phyloP scores from a whole-genome alignment of 2,797 vertebrate genomes.

The Halcyon chelicuti region DNA sequence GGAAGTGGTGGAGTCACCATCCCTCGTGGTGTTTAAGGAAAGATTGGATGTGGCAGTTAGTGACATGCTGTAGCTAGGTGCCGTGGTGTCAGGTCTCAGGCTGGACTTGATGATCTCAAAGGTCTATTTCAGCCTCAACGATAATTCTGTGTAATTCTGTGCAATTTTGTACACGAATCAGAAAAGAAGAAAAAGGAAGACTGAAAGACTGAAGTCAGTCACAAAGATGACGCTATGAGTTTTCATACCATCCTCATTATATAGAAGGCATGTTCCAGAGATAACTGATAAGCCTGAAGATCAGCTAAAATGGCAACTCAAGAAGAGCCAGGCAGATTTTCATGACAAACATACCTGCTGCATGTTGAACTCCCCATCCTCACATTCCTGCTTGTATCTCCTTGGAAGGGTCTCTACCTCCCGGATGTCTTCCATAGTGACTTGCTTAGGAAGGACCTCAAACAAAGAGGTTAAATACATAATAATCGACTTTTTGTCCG shows the following conservation, averaged over 20 bases:
- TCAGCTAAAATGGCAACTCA: not conserved
- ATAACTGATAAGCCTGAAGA: not conserved
- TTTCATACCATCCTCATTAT: not conserved
- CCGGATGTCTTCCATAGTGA: slow-evolving; percentile 94
- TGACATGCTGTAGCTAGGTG: too few relatives aligned
- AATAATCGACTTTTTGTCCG: slow-evolving; percentile 98
- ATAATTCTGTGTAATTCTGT: too few relatives aligned
- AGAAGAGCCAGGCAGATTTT: not conserved
- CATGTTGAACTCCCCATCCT: slow-evolving; percentile 74
- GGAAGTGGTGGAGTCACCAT: too few relatives aligned
- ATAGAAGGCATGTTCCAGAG: not conserved
- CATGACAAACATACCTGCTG: slow-evolving; percentile 76
- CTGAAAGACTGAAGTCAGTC: not conserved
- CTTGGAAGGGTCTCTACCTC: slow-evolving; percentile 96
- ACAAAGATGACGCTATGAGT: not conserved
- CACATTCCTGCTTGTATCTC: slow-evolving; percentile 88
- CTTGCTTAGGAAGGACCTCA: slow-evolving; percentile 94
- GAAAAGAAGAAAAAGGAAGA: not conserved
- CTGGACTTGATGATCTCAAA: too few relatives aligned
- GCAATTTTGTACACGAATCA: not conserved
- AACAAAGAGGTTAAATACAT: slow-evolving; percentile 98
- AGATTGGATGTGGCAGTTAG: too few relatives aligned
- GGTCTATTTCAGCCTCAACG: too few relatives aligned
- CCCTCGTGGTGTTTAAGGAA: too few relatives aligned
- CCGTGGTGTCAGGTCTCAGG: too few relatives aligned